Percentiles rank a stretch among this genome's conserved stretches.
phyloP scores from a whole-genome alignment of 2,113 vertebrate species.

The Macroglossus sobrinus region DNA sequence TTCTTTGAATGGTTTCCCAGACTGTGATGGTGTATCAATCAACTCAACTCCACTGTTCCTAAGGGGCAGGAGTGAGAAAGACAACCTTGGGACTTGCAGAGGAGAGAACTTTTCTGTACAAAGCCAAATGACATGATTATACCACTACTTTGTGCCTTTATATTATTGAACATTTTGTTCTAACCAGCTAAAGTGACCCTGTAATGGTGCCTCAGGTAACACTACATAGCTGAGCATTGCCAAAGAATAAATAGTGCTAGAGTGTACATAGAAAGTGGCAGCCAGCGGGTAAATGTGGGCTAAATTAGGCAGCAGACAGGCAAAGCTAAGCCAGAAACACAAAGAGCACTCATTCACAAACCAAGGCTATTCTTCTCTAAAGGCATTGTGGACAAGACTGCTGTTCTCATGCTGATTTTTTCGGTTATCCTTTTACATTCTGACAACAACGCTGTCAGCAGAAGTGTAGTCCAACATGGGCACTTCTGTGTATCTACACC shows the following conservation, averaged over 20 bases:
- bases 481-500: not conserved
- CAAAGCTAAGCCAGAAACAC: slow-evolving; percentile 60
- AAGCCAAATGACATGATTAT: not conserved
- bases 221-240: not conserved
- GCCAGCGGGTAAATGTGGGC: slow-evolving; percentile 73
- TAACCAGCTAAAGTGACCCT: slow-evolving; percentile 6
- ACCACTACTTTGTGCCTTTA: not conserved
- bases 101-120: not conserved
- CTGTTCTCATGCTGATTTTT: slow-evolving; percentile 55
- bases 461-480: not conserved
- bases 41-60: not conserved
- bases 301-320: slow-evolving; percentile 50
- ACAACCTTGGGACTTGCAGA: not conserved
- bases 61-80: not conserved
- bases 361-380: slow-evolving; percentile 44
- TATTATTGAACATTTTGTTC: slow-evolving; percentile 42
- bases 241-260: not conserved
- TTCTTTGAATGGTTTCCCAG: not conserved
- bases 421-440: slow-evolving; percentile 23
- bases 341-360: slow-evolving; percentile 47
- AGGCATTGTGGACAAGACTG: slow-evolving; percentile 37
- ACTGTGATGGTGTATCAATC: not conserved
- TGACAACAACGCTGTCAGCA: not conserved
- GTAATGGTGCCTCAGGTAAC: not conserved
- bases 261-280: slow-evolving; percentile 50